Base-by-base conservation (phyloP, 2,888 invertebrate species). In the Ernsta delagoae region DNA sequence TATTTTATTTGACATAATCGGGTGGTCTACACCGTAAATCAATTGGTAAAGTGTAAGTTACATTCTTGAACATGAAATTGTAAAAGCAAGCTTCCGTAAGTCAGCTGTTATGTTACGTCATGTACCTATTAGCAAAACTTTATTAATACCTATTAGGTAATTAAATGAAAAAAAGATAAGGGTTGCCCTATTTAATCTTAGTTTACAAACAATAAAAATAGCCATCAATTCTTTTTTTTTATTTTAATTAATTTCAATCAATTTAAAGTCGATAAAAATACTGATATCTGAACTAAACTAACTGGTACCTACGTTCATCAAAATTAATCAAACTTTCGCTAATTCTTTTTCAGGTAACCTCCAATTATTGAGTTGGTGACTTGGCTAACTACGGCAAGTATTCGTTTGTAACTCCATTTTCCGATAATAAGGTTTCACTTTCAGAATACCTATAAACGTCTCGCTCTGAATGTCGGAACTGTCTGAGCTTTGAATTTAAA, bases 341-440 rank as follows among this genome's bases (percentile, higher is more conserved):
- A 11, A 6, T 65, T 65, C 50, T 53, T 60, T 66, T 60, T 24
- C 66, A 60, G 60, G 66, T 66, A 66, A 60, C 34, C 12, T 43
- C 39, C 66, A 60, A 60, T 53, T 53, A 59, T 54, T 56, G 7
- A 59, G 59, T 65, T 65, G 24, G 39, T 39, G 50, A 48, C 57
- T 59, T 24, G 9, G 31, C 36, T 59, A 36, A 48, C 57, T 57
- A 39, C 48, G 48, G 31, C 36, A 63, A 41, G 11, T 54, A 41
- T 39, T 53, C 11, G 24, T 53, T 62, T 53, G 59, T 43, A 43
- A 16, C 9, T 59, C 16, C 39, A 39, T 5, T 59, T 43, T 41
- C 8, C 59, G 16, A 59, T 5, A 59, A 8, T 59, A 57, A 57
- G 36, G 36, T 36, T 16, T 16, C 16, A 16, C 16, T 16, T 16